Evolutionary conservation across 2,113 vertebrate species (phyloP), one percentile per base, ranked within the genome.

Genomic region (Progne subis): DNA sequence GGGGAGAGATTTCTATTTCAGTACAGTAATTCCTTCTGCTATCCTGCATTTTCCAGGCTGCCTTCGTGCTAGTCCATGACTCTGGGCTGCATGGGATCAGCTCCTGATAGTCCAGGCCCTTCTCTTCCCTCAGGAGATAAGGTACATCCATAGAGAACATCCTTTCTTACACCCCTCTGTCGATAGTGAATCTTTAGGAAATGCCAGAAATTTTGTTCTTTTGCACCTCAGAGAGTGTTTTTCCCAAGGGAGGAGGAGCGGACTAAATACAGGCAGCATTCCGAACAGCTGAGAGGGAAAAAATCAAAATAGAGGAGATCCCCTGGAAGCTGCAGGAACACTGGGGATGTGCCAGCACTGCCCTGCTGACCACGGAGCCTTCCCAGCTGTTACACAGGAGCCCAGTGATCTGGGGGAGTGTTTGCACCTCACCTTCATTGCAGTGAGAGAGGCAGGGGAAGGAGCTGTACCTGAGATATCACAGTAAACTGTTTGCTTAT

Each of bases 381-480:
- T 52, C 63, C 50, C 14, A 81, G 39, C 25, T 23, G 21, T 11
- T 11, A 16, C 32, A 49, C 1, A 2, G 55, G n/a, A 26, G 67
- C 37, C 1, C 0, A 31, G 57, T 1, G 39, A 39, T 9, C 19
- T 70, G 43, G n/a, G 20, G 61, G 23, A 19, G 39, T 2, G 3
- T 11, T 31, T 44, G 37, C 49, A 52, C 43, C 26, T 74, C 2
- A 0, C 14, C 69, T 44, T 32, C 23, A 0, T 26, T 4, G 23
- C 0, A 11, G 5, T 10, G 41, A 55, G 14, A 55, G 37, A 8
- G 78, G 63, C 28, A 29, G 37, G 39, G n/a, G 19, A 13, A 37
- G 69, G n/a, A 67, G 37, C 59, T 4, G 12, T 97, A 98, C 99
- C 99, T 97, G 98, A 98, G 94, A 99, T 94, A 63, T 99, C 92